phyloP scores from a whole-genome alignment of 2,797 vertebrate genomes.

The Mormyrops boulengeri region DNA sequence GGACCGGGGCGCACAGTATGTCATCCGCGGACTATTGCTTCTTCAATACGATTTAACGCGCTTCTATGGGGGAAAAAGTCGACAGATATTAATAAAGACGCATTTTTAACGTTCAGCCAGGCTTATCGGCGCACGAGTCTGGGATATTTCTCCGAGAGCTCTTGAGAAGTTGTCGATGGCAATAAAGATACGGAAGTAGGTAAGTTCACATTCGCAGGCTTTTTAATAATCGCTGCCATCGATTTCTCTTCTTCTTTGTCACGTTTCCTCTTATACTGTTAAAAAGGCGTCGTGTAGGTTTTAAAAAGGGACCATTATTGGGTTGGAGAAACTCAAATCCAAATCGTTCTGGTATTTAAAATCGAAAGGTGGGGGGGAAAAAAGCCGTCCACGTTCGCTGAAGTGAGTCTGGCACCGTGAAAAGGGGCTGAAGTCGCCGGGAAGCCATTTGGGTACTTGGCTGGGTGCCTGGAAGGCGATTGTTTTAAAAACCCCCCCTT shows the following conservation, averaged over 20 bases:
- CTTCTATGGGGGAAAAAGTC: background rate
- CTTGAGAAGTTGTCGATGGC: constrained; percentile 15
- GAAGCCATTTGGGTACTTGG: background rate
- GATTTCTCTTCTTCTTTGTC: background rate
- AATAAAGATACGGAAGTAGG: constrained; percentile 19
- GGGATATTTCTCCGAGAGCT: background rate
- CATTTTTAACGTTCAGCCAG: background rate
- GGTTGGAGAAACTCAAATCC: background rate
- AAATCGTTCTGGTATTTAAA: background rate
- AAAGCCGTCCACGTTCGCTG: background rate
- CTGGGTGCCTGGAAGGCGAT: background rate
- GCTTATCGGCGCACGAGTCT: background rate
- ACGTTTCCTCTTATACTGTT: background rate
- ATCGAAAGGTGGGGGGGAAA: background rate
- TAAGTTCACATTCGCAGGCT: constrained; percentile 9
- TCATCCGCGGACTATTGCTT: constrained; percentile 8
- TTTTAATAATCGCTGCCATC: background rate
- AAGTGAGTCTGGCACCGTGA: background rate
- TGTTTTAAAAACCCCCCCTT: background rate
- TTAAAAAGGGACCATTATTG: background rate
- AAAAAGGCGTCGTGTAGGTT: background rate
- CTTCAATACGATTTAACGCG: background rate
- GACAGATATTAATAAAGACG: background rate
- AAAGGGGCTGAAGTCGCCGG: background rate
- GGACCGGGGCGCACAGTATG: background rate